Base-by-base conservation (phyloP, 35 echinoderm and acorn worm genomes). In the Anneissia japonica region DNA sequence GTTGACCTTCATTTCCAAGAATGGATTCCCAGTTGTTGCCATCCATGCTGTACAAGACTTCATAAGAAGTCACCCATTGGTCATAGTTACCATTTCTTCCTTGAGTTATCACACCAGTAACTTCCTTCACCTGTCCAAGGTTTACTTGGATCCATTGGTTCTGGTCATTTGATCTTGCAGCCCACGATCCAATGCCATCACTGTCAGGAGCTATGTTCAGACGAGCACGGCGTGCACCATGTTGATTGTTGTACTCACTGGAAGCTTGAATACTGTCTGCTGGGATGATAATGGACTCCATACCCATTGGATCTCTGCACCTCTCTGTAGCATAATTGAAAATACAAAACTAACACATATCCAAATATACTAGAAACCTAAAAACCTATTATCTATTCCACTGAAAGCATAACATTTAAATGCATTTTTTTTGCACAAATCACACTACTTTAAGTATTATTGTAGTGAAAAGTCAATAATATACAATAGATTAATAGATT, bases 131-230 rank as follows among this genome's bases (percentile, higher is more conserved):
- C 6, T 84, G 2, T 7, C 82, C 82, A 46, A 84, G 64, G 82
- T 84, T 45, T 4, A 72, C 82, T n/a, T 46, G 38, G 9, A 84
- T 46, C 82, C 82, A 84, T 38, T 79, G 76, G n/a, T 79, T 32
- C 32, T 39, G 33, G 31, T 82, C 30, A 21, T 43, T 39, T 10
- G 37, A 4, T 4, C 31, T 4, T 32, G 80, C 30, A 38, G 37
- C 14, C 80, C 80, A 82, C 6, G 80, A 37, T 32, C 37, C 80
- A 31, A 38, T 38, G 0, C 76, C 76, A 38, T 32, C 51, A 64
- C 51, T 64, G 26, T 64, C 51, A 64, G 6, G 5, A 64, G 19
- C 21, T 26, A 23, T 64, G 21, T 64, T 26, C 1, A 64, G 51
- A 64, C 51, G 51, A 64, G 51, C 51, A 64, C 51, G 51, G 2